These are phyloP conservation scores for Macropus fuliginosus DNA, from an alignment of 2,797 vertebrate species.

Conservation along the genomic window DNA sequence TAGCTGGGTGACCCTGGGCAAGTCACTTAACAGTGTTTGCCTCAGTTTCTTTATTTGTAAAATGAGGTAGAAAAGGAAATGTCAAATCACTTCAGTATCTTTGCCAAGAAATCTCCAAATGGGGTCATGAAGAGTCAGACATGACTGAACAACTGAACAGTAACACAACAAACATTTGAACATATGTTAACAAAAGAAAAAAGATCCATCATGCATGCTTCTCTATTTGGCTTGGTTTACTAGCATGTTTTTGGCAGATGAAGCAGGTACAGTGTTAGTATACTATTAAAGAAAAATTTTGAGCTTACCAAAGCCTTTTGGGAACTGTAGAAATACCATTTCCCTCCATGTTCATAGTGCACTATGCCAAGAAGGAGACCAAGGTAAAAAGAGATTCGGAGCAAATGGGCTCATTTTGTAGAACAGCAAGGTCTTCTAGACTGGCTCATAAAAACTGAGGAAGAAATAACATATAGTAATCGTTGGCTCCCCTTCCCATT, in stretches of 20 bases:
- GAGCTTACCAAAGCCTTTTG: not conserved
- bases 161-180: not conserved
- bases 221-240: not conserved
- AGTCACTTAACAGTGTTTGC: not conserved
- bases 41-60: not conserved
- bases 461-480: not conserved
- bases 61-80: not conserved
- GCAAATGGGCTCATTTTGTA: not conserved
- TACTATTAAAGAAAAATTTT: not conserved
- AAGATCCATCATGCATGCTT: accelerated
- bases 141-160: not conserved
- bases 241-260: not conserved
- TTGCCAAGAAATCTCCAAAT: not conserved
- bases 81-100: not conserved
- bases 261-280: not conserved
- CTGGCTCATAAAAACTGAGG: not conserved
- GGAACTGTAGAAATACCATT: not conserved
- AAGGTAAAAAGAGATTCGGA: not conserved
- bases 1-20: not conserved
- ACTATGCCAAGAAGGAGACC: not conserved
- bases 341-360: not conserved
- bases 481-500: not conserved
- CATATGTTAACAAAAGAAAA: not conserved
- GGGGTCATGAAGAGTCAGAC: not conserved
- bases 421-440: not conserved